Percentiles rank a stretch among this genome's conserved stretches.
Evolutionary conservation across 2,888 invertebrate species (phyloP).

Genomic region (Cephus runcator): DNA sequence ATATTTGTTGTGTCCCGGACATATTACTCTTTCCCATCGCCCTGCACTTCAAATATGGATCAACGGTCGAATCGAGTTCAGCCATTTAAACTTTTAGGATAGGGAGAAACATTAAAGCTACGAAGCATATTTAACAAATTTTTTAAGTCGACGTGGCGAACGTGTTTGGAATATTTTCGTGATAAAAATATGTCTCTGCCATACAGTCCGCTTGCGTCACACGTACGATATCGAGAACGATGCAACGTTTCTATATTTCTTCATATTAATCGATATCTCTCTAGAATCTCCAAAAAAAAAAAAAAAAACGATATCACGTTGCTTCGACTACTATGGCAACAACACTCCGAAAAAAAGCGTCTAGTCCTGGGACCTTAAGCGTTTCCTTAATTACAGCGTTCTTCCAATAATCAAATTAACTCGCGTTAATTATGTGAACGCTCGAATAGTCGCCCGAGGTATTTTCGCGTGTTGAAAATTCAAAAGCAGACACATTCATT

Average conservation of each 20-base stretch:
- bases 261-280: not conserved
- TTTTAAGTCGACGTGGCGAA: not conserved
- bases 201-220: not conserved
- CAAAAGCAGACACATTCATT: not conserved
- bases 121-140: conserved; percentile 19
- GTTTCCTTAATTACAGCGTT: conserved; percentile 24
- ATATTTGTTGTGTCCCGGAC: not conserved
- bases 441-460: conserved; percentile 11
- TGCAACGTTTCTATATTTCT: not conserved
- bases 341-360: conserved; percentile 39
- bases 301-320: not conserved
- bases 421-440: conserved; percentile 49
- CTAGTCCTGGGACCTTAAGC: conserved; percentile 35
- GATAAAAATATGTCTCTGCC: not conserved
- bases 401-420: conserved; percentile 44
- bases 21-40: not conserved
- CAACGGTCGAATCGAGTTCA: conserved; percentile 7
- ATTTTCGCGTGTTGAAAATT: not conserved
- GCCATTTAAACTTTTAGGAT: not conserved
- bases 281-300: not conserved
- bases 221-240: not conserved
- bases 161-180: not conserved
- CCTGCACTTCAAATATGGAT: not conserved
- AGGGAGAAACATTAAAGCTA: conserved; percentile 23
- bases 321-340: conserved; percentile 26